Percentiles rank a stretch among this genome's conserved stretches.
phyloP scores from a whole-genome alignment of 2,113 vertebrate species.

The Ophthalmolycus amberensis region DNA sequence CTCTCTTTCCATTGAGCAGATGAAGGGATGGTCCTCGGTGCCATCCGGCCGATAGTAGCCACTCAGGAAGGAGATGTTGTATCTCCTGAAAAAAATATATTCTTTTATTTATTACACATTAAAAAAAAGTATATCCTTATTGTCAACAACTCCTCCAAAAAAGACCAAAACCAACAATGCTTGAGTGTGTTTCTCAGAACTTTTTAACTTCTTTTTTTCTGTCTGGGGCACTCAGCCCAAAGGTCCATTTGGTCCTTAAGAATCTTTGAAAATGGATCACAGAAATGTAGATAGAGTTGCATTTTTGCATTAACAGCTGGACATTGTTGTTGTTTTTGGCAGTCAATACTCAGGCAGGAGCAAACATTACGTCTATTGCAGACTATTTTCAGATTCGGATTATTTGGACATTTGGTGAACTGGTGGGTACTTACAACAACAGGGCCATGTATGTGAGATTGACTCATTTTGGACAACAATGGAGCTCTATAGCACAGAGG shows the following conservation, averaged over 20 bases:
- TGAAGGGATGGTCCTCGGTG: slow-evolving; percentile 93
- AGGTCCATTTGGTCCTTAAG: not conserved
- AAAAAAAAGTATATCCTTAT: not conserved
- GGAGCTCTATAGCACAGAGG: not conserved
- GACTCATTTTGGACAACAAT: slow-evolving; percentile 12
- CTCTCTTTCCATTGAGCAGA: slow-evolving; percentile 92
- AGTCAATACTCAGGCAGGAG: not conserved
- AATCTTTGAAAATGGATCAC: slow-evolving; percentile 20
- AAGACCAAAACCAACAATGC: not conserved
- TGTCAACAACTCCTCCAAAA: not conserved
- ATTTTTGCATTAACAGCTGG: not conserved
- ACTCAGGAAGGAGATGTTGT: slow-evolving; percentile 91
- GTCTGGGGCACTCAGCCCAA: not conserved
- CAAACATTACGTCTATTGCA: not conserved
- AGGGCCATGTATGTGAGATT: not conserved
- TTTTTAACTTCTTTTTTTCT: not conserved
- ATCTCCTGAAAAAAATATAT: slow-evolving; percentile 79
- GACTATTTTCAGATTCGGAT: slow-evolving; percentile 7
- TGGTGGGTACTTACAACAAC: not conserved
- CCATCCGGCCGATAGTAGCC: slow-evolving; percentile 92
- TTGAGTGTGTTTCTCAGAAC: not conserved
- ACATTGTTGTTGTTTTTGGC: not conserved
- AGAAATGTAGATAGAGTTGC: not conserved
- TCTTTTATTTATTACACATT: not conserved
- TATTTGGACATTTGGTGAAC: not conserved